Base-by-base conservation (phyloP, 1,140 invertebrate species). In the Nylanderia fulva region DNA sequence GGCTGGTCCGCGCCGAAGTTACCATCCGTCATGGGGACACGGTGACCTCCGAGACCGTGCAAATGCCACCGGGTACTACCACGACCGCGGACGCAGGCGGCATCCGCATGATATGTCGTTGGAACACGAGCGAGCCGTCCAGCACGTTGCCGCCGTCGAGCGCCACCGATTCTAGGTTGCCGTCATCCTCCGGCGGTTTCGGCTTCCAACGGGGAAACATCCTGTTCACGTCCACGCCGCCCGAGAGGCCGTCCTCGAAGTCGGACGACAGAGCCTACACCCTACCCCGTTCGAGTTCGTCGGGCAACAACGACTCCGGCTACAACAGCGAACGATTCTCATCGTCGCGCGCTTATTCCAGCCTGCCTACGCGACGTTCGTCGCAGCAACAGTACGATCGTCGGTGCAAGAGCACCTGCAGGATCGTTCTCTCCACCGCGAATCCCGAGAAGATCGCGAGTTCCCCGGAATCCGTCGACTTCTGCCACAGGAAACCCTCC, bases 321-420 rank as follows among this genome's bases (percentile, higher is more conserved):
- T 96, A 96, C 80, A 94, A 93, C 60, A 96, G 95, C 69, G 95
- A 95, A 76, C 90, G 94, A 58, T 84, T 94, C 15, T 93, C 94
- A 0, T 92, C 94, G 0, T 92, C 94, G 0, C 93, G 89, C 39
- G 93, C 94, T 0, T 93, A 92, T n/a, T 91, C 89, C 21, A 93
- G 91, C 79, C 72, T 93, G 11, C 92, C 92, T 0, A 39, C 80
- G 0, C 90, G 94, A 27, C 85, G 92, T 48, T 68, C 91, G 0
- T 85, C 93, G 0, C 94, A 95, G n/a, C 93, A 95, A 18, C 93
- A 94, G 0, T 93, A 93, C 64, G 93, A 93, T 52, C 92, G 95
- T 6, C 90, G 94, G 5, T 97, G 96, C 84, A 96, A 95, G 63
- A 97, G 96, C 91, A 97, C 96, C 0, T 97, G 96, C 88, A 97